These are phyloP conservation scores for Hylyphantes graminicola DNA, from an alignment of 1,140 invertebrate genomes.

Conservation along the genomic window DNA sequence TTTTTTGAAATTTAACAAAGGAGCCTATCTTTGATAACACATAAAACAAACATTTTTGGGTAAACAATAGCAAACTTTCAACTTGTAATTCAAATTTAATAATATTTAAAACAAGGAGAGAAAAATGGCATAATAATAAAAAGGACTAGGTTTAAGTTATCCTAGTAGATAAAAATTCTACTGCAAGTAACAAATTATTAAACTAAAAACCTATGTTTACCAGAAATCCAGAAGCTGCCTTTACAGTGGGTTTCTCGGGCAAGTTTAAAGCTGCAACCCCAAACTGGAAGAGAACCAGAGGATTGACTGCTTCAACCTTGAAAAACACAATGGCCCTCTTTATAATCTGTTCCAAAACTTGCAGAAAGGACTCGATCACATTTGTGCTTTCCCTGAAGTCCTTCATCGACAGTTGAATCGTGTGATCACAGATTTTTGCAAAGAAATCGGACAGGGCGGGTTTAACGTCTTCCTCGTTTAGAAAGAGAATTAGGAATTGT, in stretches of 20 bases:
- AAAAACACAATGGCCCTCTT: slow-evolving; percentile 41
- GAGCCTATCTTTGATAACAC: too few species aligned
- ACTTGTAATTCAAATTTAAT: too few species aligned
- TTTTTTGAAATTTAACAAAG: too few species aligned
- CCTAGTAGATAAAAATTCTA: background rate
- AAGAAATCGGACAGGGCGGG: slow-evolving; percentile 54
- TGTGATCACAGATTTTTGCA: slow-evolving; percentile 58
- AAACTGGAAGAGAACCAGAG: slow-evolving; percentile 55
- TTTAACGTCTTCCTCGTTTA: slow-evolving; percentile 56
- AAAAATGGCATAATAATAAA: background rate
- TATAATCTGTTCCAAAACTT: slow-evolving; percentile 49
- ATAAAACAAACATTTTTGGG: too few species aligned
- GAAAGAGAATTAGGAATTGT: slow-evolving; percentile 70
- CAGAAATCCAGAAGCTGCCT: slow-evolving; percentile 72
- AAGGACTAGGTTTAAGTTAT: background rate
- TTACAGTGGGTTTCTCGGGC: slow-evolving; percentile 74
- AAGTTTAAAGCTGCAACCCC: slow-evolving; percentile 72
- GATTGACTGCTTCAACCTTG: slow-evolving; percentile 37
- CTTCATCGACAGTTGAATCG: slow-evolving; percentile 49
- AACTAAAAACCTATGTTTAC: slow-evolving; percentile 63
- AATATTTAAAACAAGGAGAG: background rate
- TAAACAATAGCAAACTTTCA: too few species aligned
- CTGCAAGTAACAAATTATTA: background rate
- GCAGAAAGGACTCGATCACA: slow-evolving; percentile 61
- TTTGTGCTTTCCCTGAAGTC: slow-evolving; percentile 62